Evolutionary conservation across 2,888 invertebrate genomes (phyloP).

Genomic region (Tetragnatha montana): DNA sequence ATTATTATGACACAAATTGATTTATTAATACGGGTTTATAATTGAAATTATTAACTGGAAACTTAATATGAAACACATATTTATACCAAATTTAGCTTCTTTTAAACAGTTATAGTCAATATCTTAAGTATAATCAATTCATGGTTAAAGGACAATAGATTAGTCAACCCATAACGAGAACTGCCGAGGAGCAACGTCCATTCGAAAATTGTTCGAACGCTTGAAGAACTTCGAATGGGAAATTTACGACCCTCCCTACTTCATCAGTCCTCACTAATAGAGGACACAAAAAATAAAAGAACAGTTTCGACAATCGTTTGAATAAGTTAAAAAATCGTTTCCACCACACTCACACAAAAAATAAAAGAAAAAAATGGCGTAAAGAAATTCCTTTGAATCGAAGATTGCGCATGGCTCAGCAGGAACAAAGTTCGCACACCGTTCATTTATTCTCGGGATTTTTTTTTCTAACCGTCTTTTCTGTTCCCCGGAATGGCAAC

Average conservation of each 20-base stretch:
- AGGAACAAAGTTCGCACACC: background rate
- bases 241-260: background rate
- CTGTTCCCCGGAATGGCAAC: background rate
- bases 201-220: background rate
- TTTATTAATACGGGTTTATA: too few relatives aligned
- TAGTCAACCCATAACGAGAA: background rate
- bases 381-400: background rate
- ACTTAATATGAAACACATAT: too few relatives aligned
- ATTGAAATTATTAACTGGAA: too few relatives aligned
- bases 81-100: too few relatives aligned
- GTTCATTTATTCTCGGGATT: constrained; percentile 17
- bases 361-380: background rate
- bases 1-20: too few relatives aligned
- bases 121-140: too few relatives aligned
- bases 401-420: background rate
- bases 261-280: background rate
- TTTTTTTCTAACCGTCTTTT: background rate
- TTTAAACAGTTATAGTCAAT: too few relatives aligned
- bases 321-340: background rate
- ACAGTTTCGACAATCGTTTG: background rate
- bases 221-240: background rate
- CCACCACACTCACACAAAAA: background rate
- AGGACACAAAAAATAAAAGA: background rate
- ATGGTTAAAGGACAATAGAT: background rate
- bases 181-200: background rate